phyloP scores from a whole-genome alignment of 2,888 invertebrate species.

The Cosmorhoe ocellata region DNA sequence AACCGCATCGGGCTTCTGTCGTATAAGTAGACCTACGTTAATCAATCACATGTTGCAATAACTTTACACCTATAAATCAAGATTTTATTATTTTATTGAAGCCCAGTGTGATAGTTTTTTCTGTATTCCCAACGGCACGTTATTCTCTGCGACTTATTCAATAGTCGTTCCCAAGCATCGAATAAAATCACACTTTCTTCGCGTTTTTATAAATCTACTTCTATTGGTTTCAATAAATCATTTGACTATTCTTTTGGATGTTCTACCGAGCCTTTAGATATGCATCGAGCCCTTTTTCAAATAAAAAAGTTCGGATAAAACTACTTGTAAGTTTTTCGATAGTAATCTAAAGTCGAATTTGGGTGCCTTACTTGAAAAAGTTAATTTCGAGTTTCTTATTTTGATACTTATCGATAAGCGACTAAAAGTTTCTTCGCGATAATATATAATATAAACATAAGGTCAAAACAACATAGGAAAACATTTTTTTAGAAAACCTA shows the following conservation, averaged over 20 bases:
- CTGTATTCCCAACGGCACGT: conserved; percentile 11
- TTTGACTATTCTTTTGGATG: conserved; percentile 18
- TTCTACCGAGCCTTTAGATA: conserved; percentile 5
- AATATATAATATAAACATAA: too few species aligned
- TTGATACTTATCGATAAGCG: too few species aligned
- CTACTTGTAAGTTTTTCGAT: conserved; percentile 34
- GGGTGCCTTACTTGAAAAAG: not conserved
- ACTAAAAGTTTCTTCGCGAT: too few species aligned
- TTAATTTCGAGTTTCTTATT: not conserved
- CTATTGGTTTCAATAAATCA: conserved; percentile 21
- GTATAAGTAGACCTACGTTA: too few species aligned
- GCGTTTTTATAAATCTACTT: conserved; percentile 26
- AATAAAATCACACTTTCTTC: conserved; percentile 23
- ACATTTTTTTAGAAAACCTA: too few species aligned
- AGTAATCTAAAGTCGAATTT: conserved; percentile 32
- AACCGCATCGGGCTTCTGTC: too few species aligned
- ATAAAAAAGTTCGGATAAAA: conserved; percentile 7
- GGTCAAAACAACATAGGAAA: too few species aligned
- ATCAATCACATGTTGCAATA: too few species aligned
- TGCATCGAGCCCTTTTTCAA: conserved; percentile 5
- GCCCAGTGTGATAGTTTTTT: conserved; percentile 15
- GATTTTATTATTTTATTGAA: conserved; percentile 10
- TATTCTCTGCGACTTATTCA: conserved; percentile 21
- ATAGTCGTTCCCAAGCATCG: conserved; percentile 20
- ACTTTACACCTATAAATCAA: conserved; percentile 1